Conservation (phyloP, 2,888 invertebrate species). For the Acholoe squamosa region DNA sequence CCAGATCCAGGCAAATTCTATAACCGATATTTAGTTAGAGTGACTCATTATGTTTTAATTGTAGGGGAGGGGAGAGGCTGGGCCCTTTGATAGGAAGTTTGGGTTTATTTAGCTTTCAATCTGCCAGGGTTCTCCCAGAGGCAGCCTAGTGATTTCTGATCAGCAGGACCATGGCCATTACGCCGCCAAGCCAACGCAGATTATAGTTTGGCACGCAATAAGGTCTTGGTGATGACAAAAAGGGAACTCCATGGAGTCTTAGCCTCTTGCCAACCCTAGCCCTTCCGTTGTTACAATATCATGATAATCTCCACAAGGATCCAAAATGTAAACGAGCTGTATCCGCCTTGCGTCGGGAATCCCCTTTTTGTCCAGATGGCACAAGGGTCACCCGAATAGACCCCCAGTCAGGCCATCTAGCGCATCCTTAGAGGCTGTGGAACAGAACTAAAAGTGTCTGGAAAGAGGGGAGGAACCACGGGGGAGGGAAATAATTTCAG, state of each 20-base stretch:
- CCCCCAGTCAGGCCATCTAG: too few species aligned
- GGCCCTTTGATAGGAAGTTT: not conserved
- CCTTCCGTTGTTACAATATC: too few species aligned
- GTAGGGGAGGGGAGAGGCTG: constrained; percentile 21
- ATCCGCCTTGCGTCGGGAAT: too few species aligned
- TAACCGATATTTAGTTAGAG: not conserved
- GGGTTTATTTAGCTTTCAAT: constrained; percentile 22
- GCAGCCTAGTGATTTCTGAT: constrained; percentile 36
- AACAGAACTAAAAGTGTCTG: too few species aligned
- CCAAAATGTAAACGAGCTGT: too few species aligned
- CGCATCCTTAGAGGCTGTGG: too few species aligned
- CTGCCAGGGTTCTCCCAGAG: not conserved
- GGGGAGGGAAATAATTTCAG: constrained; percentile 26
- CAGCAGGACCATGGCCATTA: not conserved
- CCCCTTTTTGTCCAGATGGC: too few species aligned
- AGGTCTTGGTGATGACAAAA: not conserved
- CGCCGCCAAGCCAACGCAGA: not conserved
- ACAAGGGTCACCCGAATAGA: too few species aligned
- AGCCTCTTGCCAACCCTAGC: not conserved
- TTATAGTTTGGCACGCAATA: constrained; percentile 12
- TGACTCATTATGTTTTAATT: constrained; percentile 44
- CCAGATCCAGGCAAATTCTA: not conserved
- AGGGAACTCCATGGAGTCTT: not conserved
- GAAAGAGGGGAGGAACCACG: not conserved
- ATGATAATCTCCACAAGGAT: too few species aligned